phyloP scores from a whole-genome alignment of 2,888 invertebrate genomes.

The Idaea dimidiata region DNA sequence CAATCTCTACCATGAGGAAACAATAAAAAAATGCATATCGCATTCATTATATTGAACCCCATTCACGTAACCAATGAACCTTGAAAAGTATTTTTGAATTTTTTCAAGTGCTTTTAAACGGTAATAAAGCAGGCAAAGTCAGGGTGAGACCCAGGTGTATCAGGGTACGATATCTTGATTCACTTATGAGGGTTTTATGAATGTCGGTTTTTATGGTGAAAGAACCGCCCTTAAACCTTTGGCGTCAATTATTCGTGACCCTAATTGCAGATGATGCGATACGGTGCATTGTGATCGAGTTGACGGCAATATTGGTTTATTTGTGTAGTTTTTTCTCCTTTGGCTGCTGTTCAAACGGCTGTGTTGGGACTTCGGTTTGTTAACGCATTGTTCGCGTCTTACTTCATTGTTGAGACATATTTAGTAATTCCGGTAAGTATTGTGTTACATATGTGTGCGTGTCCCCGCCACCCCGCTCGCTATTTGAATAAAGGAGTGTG shows the following conservation, averaged over 20 bases:
- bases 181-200: slow-evolving; percentile 72
- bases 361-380: slow-evolving; percentile 54
- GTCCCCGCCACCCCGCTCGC: too few relatives aligned
- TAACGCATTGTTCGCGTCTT: slow-evolving; percentile 52
- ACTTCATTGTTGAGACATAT: slow-evolving; percentile 41
- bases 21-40: slow-evolving; percentile 49
- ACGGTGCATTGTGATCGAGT: slow-evolving; percentile 62
- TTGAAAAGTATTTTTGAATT: slow-evolving; percentile 63
- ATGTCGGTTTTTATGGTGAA: slow-evolving; percentile 61
- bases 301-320: slow-evolving; percentile 70
- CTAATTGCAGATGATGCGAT: slow-evolving; percentile 80
- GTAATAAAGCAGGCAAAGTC: slow-evolving; percentile 45
- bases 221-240: slow-evolving; percentile 70
- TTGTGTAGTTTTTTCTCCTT: slow-evolving; percentile 52
- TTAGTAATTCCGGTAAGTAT: slow-evolving; percentile 33
- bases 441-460: too few relatives aligned
- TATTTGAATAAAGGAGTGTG: too few relatives aligned
- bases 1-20: slow-evolving; percentile 40
- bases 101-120: slow-evolving; percentile 57
- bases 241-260: slow-evolving; percentile 77
- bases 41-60: slow-evolving; percentile 40
- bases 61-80: slow-evolving; percentile 62
- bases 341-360: slow-evolving; percentile 40
- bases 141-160: slow-evolving; percentile 75
- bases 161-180: slow-evolving; percentile 75